phyloP scores from a whole-genome alignment of 1,140 invertebrate species.

The Aphaenogaster floridana region DNA sequence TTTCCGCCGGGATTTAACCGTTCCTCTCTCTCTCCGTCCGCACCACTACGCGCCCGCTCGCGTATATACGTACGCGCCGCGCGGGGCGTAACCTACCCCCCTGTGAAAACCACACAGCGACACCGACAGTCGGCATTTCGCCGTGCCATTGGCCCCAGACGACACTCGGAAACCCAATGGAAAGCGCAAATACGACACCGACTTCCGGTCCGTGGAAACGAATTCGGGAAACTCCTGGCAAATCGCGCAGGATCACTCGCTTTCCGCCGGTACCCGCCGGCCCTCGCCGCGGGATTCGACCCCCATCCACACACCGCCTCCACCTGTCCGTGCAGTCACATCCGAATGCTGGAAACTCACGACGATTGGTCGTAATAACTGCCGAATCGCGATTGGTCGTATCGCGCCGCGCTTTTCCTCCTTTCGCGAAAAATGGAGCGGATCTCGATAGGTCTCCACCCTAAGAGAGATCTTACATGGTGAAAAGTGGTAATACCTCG shows the following conservation, averaged over 20 bases:
- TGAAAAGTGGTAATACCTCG: too few relatives aligned
- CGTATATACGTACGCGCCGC: slow-evolving; percentile 71
- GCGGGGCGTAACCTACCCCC: slow-evolving; percentile 84
- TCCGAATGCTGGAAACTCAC: slow-evolving; percentile 80
- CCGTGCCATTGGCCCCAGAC: slow-evolving; percentile 84
- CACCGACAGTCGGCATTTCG: slow-evolving; percentile 83
- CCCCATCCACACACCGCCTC: slow-evolving; percentile 43
- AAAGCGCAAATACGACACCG: slow-evolving; percentile 85
- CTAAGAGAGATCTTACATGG: not conserved
- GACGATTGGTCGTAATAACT: slow-evolving; percentile 72
- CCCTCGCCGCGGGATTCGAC: slow-evolving; percentile 54
- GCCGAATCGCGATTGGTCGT: slow-evolving; percentile 69
- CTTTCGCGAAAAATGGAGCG: slow-evolving; percentile 42
- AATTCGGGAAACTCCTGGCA: slow-evolving; percentile 79
- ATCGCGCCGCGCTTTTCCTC: slow-evolving; percentile 45
- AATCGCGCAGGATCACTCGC: slow-evolving; percentile 78
- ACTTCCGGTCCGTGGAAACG: slow-evolving; percentile 82
- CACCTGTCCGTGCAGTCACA: slow-evolving; percentile 79
- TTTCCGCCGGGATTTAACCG: slow-evolving; percentile 52
- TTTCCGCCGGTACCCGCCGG: slow-evolving; percentile 39
- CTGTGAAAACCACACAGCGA: slow-evolving; percentile 77
- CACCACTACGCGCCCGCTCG: slow-evolving; percentile 44
- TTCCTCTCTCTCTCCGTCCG: slow-evolving; percentile 66
- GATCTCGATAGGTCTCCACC: slow-evolving; percentile 34
- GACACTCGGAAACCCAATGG: slow-evolving; percentile 85